A percentile compares a stretch with the other conserved stretches of the same genome.
Conservation (phyloP, 2,797 vertebrate genomes). For the Gobio occitaniae region DNA sequence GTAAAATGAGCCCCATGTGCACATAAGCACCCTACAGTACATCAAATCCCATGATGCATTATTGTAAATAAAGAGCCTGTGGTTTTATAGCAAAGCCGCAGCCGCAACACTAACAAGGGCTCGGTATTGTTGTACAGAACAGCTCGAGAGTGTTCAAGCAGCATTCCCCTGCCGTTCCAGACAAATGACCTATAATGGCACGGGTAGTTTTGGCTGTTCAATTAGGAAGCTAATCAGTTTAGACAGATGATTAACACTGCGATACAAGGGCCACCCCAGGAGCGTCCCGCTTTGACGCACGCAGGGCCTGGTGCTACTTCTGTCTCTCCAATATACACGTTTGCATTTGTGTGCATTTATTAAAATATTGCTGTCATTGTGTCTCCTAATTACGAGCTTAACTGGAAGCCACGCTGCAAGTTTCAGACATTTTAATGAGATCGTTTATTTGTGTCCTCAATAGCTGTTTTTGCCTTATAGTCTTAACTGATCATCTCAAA, state of each 20-base stretch:
- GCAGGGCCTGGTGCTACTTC: slow-evolving; percentile 20
- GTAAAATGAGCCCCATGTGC: slow-evolving; percentile 27
- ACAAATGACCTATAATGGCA: slow-evolving; percentile 44
- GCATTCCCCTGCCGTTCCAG: slow-evolving; percentile 22
- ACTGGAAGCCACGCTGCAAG: neutral
- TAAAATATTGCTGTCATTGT: slow-evolving; percentile 30
- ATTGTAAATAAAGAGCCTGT: slow-evolving; percentile 33
- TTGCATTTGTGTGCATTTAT: slow-evolving; percentile 31
- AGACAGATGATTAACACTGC: slow-evolving; percentile 58
- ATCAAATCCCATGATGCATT: slow-evolving; percentile 34
- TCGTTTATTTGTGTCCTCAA: neutral
- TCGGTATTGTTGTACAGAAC: slow-evolving; percentile 7
- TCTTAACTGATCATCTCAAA: slow-evolving; percentile 16
- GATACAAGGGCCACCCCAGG: slow-evolving; percentile 49
- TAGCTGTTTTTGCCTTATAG: neutral
- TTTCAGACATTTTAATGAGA: slow-evolving; percentile 26
- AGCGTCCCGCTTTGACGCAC: slow-evolving; percentile 25
- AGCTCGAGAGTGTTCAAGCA: slow-evolving; percentile 14
- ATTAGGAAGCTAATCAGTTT: slow-evolving; percentile 61
- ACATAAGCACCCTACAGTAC: neutral
- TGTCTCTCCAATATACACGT: slow-evolving; percentile 9
- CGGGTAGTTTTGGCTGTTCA: slow-evolving; percentile 52
- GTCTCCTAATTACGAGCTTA: slow-evolving; percentile 39
- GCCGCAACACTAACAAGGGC: neutral
- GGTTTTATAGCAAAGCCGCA: neutral